Conservation (phyloP, 2,113 vertebrate genomes). For the Verasper variegatus region DNA sequence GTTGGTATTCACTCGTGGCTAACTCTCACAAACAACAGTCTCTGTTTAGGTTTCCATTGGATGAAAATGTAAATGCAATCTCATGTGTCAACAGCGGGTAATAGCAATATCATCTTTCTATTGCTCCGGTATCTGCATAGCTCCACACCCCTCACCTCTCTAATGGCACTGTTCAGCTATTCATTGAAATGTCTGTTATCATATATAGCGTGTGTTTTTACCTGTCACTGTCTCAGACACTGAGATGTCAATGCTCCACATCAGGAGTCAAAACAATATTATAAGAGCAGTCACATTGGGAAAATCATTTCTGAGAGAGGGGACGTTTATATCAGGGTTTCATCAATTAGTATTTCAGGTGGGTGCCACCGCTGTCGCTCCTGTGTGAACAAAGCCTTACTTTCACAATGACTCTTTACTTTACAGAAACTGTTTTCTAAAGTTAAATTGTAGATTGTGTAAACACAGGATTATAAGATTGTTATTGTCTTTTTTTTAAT, state of each 20-base stretch:
- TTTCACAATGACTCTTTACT: not conserved
- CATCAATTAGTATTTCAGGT: conserved; percentile 59
- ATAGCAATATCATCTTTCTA: conserved; percentile 80
- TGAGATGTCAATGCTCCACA: conserved; percentile 21
- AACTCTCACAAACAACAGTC: conserved; percentile 62
- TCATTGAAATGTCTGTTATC: conserved; percentile 81
- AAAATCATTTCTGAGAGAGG: conserved; percentile 43
- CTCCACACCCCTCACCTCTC: conserved; percentile 59
- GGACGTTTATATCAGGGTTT: conserved; percentile 42
- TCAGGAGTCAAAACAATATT: conserved; percentile 69
- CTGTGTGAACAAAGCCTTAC: too few species aligned
- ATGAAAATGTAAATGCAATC: conserved; percentile 79
- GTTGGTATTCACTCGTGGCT: conserved; percentile 64
- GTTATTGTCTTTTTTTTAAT: not conserved
- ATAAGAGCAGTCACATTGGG: conserved; percentile 48
- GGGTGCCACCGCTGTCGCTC: not conserved
- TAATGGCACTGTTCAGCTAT: conserved; percentile 81
- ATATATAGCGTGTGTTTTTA: conserved; percentile 76
- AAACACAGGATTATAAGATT: not conserved
- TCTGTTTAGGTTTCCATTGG: conserved; percentile 69
- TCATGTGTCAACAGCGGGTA: conserved; percentile 74
- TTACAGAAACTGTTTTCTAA: not conserved
- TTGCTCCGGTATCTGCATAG: conserved; percentile 75
- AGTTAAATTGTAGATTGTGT: not conserved
- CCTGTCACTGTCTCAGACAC: conserved; percentile 67